These are phyloP conservation scores for Passer domesticus DNA, from an alignment of 2,113 vertebrate genomes.

Conservation along the genomic window DNA sequence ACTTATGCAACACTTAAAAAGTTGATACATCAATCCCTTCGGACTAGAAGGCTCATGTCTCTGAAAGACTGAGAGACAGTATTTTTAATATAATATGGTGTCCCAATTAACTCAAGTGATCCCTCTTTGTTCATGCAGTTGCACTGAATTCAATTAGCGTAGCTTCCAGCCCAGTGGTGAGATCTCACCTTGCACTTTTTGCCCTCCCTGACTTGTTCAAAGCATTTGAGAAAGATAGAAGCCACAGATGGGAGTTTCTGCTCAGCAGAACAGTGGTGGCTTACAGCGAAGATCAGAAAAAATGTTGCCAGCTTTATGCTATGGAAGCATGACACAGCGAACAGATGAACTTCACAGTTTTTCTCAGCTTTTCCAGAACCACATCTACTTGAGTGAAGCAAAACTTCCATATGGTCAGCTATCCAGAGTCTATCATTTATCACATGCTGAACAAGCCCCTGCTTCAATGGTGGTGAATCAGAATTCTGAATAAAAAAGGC, in stretches of 20 bases:
- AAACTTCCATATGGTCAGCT: slow-evolving; percentile 13
- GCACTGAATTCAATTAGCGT: not conserved
- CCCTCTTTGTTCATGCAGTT: not conserved
- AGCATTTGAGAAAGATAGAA: not conserved
- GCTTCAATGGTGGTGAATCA: not conserved
- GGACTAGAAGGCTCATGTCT: not conserved
- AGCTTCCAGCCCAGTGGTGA: not conserved
- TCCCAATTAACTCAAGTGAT: not conserved
- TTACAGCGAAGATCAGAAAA: not conserved
- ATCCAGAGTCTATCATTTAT: not conserved
- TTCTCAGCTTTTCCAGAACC: not conserved
- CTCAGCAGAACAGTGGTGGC: not conserved
- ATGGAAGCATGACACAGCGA: not conserved
- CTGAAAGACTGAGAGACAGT: not conserved
- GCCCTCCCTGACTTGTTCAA: not conserved
- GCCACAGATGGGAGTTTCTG: not conserved
- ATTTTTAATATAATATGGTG: not conserved
- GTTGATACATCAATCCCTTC: not conserved
- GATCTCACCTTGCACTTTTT: not conserved
- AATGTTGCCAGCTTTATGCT: not conserved
- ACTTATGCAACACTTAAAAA: not conserved
- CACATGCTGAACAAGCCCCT: not conserved
- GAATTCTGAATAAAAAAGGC: not conserved
- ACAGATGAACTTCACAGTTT: not conserved
- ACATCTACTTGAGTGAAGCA: not conserved